Evolutionary conservation across 2,113 vertebrate genomes (phyloP).

Genomic region (Leuciscus idus): DNA sequence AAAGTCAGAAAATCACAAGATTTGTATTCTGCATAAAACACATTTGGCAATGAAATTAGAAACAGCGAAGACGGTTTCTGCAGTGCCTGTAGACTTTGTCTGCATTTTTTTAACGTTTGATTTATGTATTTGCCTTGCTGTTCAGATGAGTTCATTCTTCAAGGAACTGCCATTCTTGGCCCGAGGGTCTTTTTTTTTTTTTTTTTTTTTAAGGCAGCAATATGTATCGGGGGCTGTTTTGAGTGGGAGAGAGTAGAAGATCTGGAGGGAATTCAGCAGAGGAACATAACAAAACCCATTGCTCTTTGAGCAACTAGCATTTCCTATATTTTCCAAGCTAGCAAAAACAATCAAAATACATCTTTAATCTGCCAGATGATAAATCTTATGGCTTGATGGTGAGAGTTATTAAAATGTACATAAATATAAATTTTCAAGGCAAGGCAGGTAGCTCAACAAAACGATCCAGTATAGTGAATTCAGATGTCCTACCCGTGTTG

Average conservation of each 20-base stretch:
- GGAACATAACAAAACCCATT: constrained; percentile 30
- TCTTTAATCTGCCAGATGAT: background rate
- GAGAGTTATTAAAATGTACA: background rate
- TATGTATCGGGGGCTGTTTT: constrained; percentile 41
- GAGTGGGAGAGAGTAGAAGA: constrained; percentile 37
- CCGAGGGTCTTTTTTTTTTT: constrained; percentile 51
- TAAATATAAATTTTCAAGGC: background rate
- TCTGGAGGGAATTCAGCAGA: constrained; percentile 44
- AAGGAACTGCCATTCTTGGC: constrained; percentile 58
- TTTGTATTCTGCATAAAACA: constrained; percentile 17
- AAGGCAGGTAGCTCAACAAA: constrained; percentile 1
- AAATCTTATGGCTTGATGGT: background rate
- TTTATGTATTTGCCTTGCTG: constrained; percentile 51
- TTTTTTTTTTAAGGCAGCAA: constrained; percentile 36
- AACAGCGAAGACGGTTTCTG: background rate
- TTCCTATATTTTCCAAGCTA: constrained; percentile 18
- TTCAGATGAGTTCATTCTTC: constrained; percentile 55
- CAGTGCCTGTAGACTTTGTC: constrained; percentile 19
- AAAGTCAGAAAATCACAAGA: background rate
- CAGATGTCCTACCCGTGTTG: background rate
- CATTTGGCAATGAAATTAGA: constrained; percentile 33
- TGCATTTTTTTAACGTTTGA: constrained; percentile 43
- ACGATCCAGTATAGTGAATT: background rate
- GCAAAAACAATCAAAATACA: background rate
- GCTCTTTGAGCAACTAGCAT: background rate